These are phyloP conservation scores for Gymnodraco acuticeps DNA, from an alignment of 2,797 vertebrate genomes.

Conservation along the genomic window DNA sequence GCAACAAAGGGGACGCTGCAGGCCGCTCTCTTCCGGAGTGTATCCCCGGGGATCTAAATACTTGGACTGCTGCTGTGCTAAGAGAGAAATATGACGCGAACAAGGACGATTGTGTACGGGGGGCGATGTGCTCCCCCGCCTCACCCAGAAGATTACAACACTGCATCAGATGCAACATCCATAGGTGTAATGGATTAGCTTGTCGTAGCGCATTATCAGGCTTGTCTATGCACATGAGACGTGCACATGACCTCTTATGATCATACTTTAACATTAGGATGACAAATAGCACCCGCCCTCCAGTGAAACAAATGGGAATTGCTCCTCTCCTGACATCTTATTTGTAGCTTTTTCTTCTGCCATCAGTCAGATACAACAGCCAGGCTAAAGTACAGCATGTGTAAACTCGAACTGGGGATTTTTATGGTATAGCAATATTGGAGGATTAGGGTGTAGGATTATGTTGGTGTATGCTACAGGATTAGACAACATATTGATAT, in stretches of 20 bases:
- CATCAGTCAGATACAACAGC: slow-evolving; percentile 3
- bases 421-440: slow-evolving; percentile 28
- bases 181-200: slow-evolving; percentile 64
- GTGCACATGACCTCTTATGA: slow-evolving; percentile 43
- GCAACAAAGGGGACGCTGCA: slow-evolving; percentile 58
- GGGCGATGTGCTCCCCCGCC: slow-evolving; percentile 20
- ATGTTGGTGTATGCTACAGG: slow-evolving; percentile 32
- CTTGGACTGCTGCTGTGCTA: slow-evolving; percentile 8
- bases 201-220: slow-evolving; percentile 53
- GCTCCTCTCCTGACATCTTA: slow-evolving; percentile 4
- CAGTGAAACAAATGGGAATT: slow-evolving; percentile 16
- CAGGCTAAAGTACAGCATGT: slow-evolving; percentile 1
- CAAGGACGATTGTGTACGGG: slow-evolving; percentile 51
- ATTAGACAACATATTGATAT: slow-evolving; percentile 31
- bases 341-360: background rate
- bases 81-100: slow-evolving; percentile 47
- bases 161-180: slow-evolving; percentile 18
- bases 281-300: slow-evolving; percentile 34
- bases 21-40: slow-evolving; percentile 40
- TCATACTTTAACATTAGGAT: slow-evolving; percentile 48
- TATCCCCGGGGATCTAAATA: slow-evolving; percentile 56
- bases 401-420: slow-evolving; percentile 32
- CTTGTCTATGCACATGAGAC: slow-evolving; percentile 45
- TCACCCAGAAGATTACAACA: slow-evolving; percentile 39
- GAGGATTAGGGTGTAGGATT: slow-evolving; percentile 50